Base-by-base conservation (phyloP, 2,797 vertebrate genomes). In the Lindbergichthys nudifrons region DNA sequence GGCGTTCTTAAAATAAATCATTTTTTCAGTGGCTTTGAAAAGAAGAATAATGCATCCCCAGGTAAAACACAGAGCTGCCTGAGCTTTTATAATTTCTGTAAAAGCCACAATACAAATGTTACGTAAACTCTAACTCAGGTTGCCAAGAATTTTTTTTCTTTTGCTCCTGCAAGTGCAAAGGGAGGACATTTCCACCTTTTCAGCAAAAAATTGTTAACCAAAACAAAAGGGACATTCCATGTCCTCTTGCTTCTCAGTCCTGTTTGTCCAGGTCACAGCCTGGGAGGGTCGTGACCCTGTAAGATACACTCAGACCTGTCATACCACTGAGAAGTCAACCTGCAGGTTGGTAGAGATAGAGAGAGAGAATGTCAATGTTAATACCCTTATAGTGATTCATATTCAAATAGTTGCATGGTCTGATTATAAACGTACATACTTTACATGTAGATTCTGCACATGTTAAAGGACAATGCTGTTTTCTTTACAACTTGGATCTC, bases 181-280 rank as follows among this genome's bases (percentile, higher is more conserved):
- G 12, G 21, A 69, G 14, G 80, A 56, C 58, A 70, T 66, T 73
- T 80, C 50, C 64, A 67, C 26, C 3, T 52, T 79, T 59, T 74
- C 16, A 63, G 77, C 30, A 46, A 48, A 48, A 73, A 62, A 79
- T 66, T 66, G 3, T 36, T 47, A 46, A 79, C 69, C 32, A 81
- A 73, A 87, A 85, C 64, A 83, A 78, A 77, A 64, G 59, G 36
- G 66, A 75, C 83, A 89, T 90, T 89, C 86, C 81, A 67, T 77
- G 66, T 82, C 57, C 65, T 56, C 65, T 52, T 53, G 80, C 86
- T 88, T 75, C 71, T 83, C 70, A 1, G 84, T 87, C 82, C 85
- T 89, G 89, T 92, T 92, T 92, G 85, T 91, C 80, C 70, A 84
- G 77, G 58, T 88, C 86, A 72, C 60, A 81, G 79, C 74, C 56